Base-by-base conservation (phyloP, 2,888 invertebrate species). In the Epinotia demarniana region DNA sequence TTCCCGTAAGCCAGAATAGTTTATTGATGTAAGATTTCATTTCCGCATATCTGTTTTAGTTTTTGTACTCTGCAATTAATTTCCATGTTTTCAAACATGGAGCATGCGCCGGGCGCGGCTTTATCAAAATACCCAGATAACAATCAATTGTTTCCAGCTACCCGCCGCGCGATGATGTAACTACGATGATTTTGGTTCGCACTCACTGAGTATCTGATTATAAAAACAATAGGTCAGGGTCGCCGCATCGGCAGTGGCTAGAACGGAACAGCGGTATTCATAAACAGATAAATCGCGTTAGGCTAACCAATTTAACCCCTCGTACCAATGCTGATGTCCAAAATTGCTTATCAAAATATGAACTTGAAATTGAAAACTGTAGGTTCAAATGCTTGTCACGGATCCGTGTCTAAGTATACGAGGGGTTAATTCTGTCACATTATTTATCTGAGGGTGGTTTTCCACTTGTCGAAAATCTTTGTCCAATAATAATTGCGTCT, bases 221-320 rank as follows among this genome's bases (percentile, higher is more conserved):
- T 23, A 75, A 75, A 72, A 75, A 71, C 66, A 19, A 71, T 71
- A 72, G 75, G 75, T 75, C 75, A 72, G 46, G 75, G 75, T 13
- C 67, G 43, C 43, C 62, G 46, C 71, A 71, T 72, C 71, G 71
- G 55, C 66, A 33, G 64, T 58, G 53, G 64, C 58, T 46, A 61
- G 53, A n/a, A 13, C 53, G n/a, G 53, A n/a, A 53, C n/a, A 53
- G 53, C 16, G 49, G 49, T n/a, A 53, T 53, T 53, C 53, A n/a
- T n/a, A n/a, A 53, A n/a, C n/a, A 53, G 53, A 53, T n/a, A n/a
- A 53, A 53, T 53, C 49, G 16, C 16, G 5, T 49, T 2, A n/a
- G n/a, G 53, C 8, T 49, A 49, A 49, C 16, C 5, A 49, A 16
- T 6, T 33, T n/a, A n/a, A n/a, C n/a, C n/a, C n/a, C n/a, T n/a